A percentile compares a stretch with the other conserved stretches of the same genome.
Evolutionary conservation across 2,113 vertebrate species (phyloP).

Genomic region (Platichthys stellatus): DNA sequence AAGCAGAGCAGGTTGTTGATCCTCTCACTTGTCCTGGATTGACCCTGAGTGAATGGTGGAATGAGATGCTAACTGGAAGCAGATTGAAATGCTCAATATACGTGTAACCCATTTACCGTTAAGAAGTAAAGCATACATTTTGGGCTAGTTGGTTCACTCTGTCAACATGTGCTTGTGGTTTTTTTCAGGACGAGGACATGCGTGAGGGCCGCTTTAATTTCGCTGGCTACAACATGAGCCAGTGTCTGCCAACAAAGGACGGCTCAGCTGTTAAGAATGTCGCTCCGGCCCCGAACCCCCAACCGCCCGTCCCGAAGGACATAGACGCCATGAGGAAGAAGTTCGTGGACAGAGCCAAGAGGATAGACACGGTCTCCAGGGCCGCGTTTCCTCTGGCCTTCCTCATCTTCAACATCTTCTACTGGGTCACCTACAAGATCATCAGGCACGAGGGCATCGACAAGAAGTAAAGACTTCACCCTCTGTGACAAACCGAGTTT

Average conservation of each 20-base stretch:
- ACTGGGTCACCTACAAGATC: constrained; percentile 99
- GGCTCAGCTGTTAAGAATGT: constrained; percentile 88
- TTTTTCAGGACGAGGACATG: constrained; percentile 90
- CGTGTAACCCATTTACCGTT: not conserved
- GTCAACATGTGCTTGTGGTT: constrained; percentile 26
- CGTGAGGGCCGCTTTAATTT: constrained; percentile 95
- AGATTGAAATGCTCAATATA: not conserved
- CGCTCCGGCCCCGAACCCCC: constrained; percentile 79
- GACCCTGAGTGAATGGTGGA: not conserved
- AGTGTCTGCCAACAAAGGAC: constrained; percentile 93
- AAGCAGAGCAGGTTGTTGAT: not conserved
- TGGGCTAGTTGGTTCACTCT: not conserved
- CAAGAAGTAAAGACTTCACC: constrained; percentile 83
- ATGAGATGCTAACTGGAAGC: not conserved
- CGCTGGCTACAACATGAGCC: constrained; percentile 91
- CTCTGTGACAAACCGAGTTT: not conserved
- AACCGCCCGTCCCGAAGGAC: constrained; percentile 86
- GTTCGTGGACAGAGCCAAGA: constrained; percentile 98
- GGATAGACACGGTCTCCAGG: constrained; percentile 97
- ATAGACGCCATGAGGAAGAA: constrained; percentile 92
- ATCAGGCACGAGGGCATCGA: constrained; percentile 94
- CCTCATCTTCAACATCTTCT: constrained; percentile 99
- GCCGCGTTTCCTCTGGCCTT: constrained; percentile 97
- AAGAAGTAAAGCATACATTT: not conserved
- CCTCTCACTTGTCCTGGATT: not conserved